A percentile compares a stretch with the other conserved stretches of the same genome.
Evolutionary conservation across 2,797 vertebrate species (phyloP).

Genomic region (Saguinus oedipus): DNA sequence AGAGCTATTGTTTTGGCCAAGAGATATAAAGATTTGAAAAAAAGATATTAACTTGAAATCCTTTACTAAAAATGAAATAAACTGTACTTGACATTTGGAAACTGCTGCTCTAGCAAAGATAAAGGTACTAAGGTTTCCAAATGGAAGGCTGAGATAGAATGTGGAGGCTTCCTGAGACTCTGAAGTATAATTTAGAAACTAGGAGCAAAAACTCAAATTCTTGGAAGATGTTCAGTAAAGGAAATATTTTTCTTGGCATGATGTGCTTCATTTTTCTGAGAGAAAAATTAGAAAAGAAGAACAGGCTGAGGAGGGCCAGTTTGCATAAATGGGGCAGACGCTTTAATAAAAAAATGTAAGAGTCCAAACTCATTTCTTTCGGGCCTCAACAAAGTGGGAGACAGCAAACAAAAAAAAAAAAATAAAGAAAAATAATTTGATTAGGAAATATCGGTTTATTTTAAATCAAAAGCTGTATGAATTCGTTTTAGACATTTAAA

Average conservation of each 20-base stretch:
- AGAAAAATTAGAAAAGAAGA: conserved; percentile 27
- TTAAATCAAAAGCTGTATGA: background rate
- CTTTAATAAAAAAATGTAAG: conserved; percentile 28
- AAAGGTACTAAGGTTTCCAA: conserved; percentile 40
- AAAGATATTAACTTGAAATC: conserved; percentile 57
- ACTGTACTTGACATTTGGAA: conserved; percentile 59
- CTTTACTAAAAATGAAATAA: conserved; percentile 53
- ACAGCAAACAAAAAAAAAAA: background rate
- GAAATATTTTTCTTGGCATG: conserved; percentile 59
- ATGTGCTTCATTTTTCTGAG: conserved; percentile 48
- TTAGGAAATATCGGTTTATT: background rate
- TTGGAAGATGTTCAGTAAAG: conserved; percentile 53
- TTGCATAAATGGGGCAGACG: background rate
- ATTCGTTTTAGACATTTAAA: background rate
- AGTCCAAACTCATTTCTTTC: background rate
- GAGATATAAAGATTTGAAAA: conserved; percentile 60
- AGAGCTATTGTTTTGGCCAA: background rate
- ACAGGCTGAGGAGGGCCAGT: background rate
- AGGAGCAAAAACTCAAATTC: conserved; percentile 63
- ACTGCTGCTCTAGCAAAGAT: conserved; percentile 60
- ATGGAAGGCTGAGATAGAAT: conserved; percentile 46
- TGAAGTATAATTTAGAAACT: conserved; percentile 47
- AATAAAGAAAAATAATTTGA: conserved; percentile 11
- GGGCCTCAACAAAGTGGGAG: background rate
- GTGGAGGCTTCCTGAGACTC: conserved; percentile 18